phyloP scores from a whole-genome alignment of 2,888 invertebrate species.

The Athripsodes cinereus region DNA sequence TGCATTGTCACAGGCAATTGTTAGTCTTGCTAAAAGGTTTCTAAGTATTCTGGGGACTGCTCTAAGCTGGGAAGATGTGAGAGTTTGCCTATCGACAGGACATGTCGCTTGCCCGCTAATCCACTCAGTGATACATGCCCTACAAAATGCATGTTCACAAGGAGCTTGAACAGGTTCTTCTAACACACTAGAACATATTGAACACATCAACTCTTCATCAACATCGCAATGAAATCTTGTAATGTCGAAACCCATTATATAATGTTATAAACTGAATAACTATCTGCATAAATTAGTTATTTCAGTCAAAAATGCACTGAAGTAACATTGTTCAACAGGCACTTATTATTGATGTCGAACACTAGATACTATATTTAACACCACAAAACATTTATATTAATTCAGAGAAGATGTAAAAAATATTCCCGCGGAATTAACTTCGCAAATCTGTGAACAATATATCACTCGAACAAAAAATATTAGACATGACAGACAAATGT shows the following conservation, averaged over 20 bases:
- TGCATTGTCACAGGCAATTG: constrained; percentile 88
- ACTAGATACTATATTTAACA: no score
- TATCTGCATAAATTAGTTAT: no score
- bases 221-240: constrained; percentile 92
- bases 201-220: constrained; percentile 94
- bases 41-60: constrained; percentile 90
- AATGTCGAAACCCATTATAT: constrained; percentile 86
- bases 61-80: constrained; percentile 83
- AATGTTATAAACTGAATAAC: no score
- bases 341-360: no score
- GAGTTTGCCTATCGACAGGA: constrained; percentile 86
- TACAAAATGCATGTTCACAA: constrained; percentile 96
- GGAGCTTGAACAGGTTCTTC: constrained; percentile 96
- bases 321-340: no score
- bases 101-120: constrained; percentile 89
- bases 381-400: no score
- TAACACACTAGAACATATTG: constrained; percentile 92
- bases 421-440: no score
- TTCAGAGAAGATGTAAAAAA: no score
- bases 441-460: no score
- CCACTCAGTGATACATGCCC: constrained; percentile 92
- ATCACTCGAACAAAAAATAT: no score
- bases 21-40: constrained; percentile 82
- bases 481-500: no score
- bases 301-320: no score